phyloP scores from a whole-genome alignment of 2,113 vertebrate species.

The Lepus europaeus region DNA sequence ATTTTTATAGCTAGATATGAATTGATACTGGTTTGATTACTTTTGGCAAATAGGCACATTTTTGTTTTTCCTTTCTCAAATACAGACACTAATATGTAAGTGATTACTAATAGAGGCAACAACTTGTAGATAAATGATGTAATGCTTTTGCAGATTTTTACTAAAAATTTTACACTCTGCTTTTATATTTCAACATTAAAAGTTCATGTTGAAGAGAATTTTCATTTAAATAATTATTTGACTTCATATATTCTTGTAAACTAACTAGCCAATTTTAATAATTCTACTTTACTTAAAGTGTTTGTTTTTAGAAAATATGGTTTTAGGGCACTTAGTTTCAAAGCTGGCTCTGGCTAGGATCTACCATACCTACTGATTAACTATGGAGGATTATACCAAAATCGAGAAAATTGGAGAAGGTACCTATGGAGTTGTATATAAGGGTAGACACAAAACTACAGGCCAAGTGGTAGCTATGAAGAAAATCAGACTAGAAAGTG shows the following conservation, averaged over 20 bases:
- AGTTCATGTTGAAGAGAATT: background rate
- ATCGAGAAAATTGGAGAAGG: no score
- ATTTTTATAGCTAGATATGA: background rate
- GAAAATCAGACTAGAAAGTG: no score
- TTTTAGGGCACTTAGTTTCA: no score
- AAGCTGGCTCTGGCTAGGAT: no score
- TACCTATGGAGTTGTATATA: no score
- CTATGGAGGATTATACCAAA: no score
- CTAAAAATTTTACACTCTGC: background rate
- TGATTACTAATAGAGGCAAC: background rate
- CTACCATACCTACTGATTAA: no score
- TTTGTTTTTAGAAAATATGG: slow-evolving; percentile 6
- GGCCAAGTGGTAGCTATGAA: no score
- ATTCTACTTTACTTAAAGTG: slow-evolving; percentile 11
- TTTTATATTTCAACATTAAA: background rate
- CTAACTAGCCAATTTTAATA: background rate
- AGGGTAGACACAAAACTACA: no score
- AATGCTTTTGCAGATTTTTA: background rate
- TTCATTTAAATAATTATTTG: slow-evolving; percentile 10
- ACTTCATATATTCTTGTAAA: background rate
- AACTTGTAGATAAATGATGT: background rate
- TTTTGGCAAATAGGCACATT: background rate
- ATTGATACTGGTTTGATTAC: background rate
- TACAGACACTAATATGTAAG: background rate
- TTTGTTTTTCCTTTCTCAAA: slow-evolving; percentile 14